Evolutionary conservation across 2,113 vertebrate genomes (phyloP).

Genomic region (Platanista minor): DNA sequence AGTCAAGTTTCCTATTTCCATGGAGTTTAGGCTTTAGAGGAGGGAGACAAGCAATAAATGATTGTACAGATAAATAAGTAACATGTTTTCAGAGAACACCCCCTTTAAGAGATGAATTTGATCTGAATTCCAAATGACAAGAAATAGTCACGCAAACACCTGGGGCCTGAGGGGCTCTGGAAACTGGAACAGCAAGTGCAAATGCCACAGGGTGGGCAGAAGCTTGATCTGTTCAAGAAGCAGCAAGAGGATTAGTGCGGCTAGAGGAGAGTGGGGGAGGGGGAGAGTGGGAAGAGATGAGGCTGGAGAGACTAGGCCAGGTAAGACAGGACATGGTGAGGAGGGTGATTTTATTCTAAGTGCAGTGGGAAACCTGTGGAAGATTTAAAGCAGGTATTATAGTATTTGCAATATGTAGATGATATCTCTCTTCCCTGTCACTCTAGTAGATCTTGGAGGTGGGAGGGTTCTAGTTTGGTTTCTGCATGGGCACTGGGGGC

Average conservation of each 20-base stretch:
- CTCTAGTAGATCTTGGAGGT: neutral
- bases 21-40: neutral
- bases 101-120: neutral
- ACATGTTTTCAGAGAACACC: neutral
- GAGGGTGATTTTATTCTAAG: neutral
- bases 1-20: neutral
- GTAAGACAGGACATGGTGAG: neutral
- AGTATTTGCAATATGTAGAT: neutral
- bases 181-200: neutral
- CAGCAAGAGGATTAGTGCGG: neutral
- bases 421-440: neutral
- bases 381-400: neutral
- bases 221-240: neutral
- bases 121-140: neutral
- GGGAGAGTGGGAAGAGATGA: neutral
- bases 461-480: neutral
- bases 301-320: neutral
- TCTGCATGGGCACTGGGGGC: neutral
- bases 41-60: neutral
- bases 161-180: neutral
- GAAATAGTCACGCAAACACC: neutral
- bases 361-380: neutral
- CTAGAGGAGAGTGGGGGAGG: neutral
- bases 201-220: neutral
- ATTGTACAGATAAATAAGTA: neutral